Evolutionary conservation across 2,888 invertebrate species (phyloP), one percentile per base, ranked within the genome.

Genomic region (Volucella zonaria): DNA sequence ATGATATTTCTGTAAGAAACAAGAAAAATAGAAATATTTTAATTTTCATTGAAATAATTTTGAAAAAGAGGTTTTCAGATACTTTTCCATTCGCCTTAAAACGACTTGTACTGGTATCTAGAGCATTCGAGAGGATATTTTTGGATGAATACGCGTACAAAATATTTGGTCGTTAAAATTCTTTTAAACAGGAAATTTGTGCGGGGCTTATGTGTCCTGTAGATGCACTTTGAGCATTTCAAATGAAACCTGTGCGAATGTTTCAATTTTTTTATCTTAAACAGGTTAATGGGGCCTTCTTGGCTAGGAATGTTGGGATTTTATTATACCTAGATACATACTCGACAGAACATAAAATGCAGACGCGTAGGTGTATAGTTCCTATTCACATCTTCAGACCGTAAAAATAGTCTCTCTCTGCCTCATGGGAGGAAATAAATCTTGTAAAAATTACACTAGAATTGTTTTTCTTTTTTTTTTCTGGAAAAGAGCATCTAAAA

Each of bases 211-310:
- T 3, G 18, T 2, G 43, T 49, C 40, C 54, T 23, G 40, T 52
- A 62, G 12, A 77, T 61, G 49, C 66, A 71, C 62, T 52, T 70
- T 59, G 76, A 68, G 52, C 38, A n/a, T 14, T 45, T 68, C 54
- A 61, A 51, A 54, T 62, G 12, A 42, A 47, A 40, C 54, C 42
- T 23, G 45, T 64, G 64, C 40, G 56, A 31, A 11, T 40, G 51
- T 59, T 49, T 47, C 0, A 31, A 1, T 31, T 31, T 4, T 31
- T 31, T 31, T 6, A 4, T 31, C 6, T 31, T 31, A 56, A 56
- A 47, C 62, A 12, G 54, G 70, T 70, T 77, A 77, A 70, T 68
- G 77, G 61, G 56, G 66, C 56, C 49, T 58, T 67, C 56, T 45
- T 14, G 43, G 47, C 58, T 3, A 15, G 42, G 56, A 51, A 18